phyloP scores from a whole-genome alignment of 2,113 vertebrate genomes.

The Sceloporus tristichus region DNA sequence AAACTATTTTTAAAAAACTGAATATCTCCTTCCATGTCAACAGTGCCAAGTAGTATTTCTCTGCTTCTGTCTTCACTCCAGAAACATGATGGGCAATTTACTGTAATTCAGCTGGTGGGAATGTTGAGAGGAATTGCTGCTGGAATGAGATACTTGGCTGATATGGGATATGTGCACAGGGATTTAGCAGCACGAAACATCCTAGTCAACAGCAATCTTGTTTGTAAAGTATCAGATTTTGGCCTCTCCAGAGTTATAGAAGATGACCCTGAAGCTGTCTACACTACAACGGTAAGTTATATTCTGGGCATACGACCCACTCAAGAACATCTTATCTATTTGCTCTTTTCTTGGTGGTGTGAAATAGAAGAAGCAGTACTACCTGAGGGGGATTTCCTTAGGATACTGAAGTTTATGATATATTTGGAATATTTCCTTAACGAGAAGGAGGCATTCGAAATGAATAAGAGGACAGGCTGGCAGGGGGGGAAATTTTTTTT shows the following conservation, averaged over 20 bases:
- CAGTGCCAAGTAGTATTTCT: conserved; percentile 59
- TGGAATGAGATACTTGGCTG: conserved; percentile 97
- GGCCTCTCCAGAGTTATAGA: conserved; percentile 97
- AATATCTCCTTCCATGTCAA: conserved; percentile 52
- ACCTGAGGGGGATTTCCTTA: neutral
- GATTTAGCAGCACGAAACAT: conserved; percentile 97
- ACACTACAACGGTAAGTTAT: conserved; percentile 95
- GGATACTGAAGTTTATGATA: neutral
- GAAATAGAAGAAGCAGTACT: neutral
- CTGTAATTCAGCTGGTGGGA: conserved; percentile 96
- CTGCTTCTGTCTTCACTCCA: conserved; percentile 71
- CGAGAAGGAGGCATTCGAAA: no score
- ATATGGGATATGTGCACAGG: conserved; percentile 98
- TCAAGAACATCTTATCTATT: neutral
- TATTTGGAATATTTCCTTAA: no score
- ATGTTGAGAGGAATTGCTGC: conserved; percentile 98
- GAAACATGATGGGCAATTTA: conserved; percentile 99
- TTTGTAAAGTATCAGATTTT: conserved; percentile 99
- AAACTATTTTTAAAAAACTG: neutral
- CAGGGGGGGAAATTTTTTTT: neutral
- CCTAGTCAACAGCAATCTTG: conserved; percentile 99
- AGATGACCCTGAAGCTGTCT: conserved; percentile 97
- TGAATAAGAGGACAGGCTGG: neutral
- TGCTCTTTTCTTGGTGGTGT: neutral
- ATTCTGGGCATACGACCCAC: neutral